Evolutionary conservation across 92 coral and sea anemone genomes (phyloP).

Genomic region (Palythoa grandiflora): DNA sequence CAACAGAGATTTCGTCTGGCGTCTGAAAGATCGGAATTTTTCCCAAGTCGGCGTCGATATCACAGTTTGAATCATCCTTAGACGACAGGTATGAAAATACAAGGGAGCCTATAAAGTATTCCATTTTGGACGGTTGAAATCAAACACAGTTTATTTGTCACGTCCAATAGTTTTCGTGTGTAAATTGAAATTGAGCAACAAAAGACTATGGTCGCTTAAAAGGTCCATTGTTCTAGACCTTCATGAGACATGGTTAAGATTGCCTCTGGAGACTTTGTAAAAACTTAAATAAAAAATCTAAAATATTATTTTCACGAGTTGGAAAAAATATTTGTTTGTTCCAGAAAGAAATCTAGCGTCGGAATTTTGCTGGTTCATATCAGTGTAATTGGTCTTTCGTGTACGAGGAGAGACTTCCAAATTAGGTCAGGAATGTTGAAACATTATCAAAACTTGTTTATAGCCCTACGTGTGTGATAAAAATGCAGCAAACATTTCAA

Average conservation of each 20-base stretch:
- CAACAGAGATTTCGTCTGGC: not conserved
- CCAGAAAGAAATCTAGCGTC: conserved; percentile 37
- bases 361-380: conserved; percentile 11
- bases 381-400: not conserved
- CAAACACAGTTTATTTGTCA: too few species aligned
- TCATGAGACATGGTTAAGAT: conserved; percentile 15
- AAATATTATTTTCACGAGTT: not conserved
- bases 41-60: not conserved
- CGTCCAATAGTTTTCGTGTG: not conserved
- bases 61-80: not conserved
- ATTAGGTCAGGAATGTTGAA: conserved; percentile 24
- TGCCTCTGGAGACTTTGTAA: conserved; percentile 34
- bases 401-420: conserved; percentile 26
- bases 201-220: conserved; percentile 39
- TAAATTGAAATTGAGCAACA: conserved; percentile 31
- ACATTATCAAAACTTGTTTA: conserved; percentile 44
- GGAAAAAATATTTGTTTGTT: conserved; percentile 45
- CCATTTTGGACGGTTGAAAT: too few species aligned
- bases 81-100: not conserved
- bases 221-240: conserved; percentile 41
- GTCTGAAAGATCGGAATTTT: not conserved
- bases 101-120: not conserved
- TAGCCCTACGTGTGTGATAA: conserved; percentile 32
- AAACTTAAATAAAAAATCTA: conserved; percentile 25
- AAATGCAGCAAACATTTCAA: conserved; percentile 51